Percentiles rank a stretch among this genome's conserved stretches.
phyloP scores from a whole-genome alignment of 92 coral and sea anemone genomes.

The Blastomussa wellsi region DNA sequence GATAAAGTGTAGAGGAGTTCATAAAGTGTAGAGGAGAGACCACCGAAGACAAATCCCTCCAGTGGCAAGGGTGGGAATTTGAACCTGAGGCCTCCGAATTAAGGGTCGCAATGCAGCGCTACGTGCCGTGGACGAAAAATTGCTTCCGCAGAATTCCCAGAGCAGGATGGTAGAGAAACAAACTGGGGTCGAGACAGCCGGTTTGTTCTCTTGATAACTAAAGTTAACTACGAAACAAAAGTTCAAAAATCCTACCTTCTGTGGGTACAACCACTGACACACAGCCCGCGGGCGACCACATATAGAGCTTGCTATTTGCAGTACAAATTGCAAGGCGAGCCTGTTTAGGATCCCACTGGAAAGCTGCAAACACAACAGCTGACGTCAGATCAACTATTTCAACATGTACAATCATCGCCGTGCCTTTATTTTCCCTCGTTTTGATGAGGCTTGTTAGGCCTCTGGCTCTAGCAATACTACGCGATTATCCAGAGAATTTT shows the following conservation, averaged over 20 bases:
- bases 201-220: not conserved
- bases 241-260: slow-evolving; percentile 67
- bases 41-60: too few relatives aligned
- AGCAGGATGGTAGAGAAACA: not conserved
- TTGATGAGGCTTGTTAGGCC: too few relatives aligned
- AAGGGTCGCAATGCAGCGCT: too few relatives aligned
- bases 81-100: too few relatives aligned
- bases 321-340: slow-evolving; percentile 87
- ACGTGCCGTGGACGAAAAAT: too few relatives aligned
- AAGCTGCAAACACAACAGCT: slow-evolving; percentile 43
- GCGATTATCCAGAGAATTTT: too few relatives aligned
- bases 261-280: slow-evolving; percentile 96
- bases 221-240: not conserved
- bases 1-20: too few relatives aligned
- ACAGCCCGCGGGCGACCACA: slow-evolving; percentile 99
- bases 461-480: too few relatives aligned
- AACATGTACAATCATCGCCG: not conserved
- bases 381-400: not conserved
- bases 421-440: too few relatives aligned
- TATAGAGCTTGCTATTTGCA: slow-evolving; percentile 83
- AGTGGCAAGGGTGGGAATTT: too few relatives aligned
- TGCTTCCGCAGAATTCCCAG: not conserved
- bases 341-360: slow-evolving; percentile 95
- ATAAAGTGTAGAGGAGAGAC: not conserved
- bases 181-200: not conserved